Evolutionary conservation across 2,888 invertebrate species (phyloP).

Genomic region (Cephus spinipes): DNA sequence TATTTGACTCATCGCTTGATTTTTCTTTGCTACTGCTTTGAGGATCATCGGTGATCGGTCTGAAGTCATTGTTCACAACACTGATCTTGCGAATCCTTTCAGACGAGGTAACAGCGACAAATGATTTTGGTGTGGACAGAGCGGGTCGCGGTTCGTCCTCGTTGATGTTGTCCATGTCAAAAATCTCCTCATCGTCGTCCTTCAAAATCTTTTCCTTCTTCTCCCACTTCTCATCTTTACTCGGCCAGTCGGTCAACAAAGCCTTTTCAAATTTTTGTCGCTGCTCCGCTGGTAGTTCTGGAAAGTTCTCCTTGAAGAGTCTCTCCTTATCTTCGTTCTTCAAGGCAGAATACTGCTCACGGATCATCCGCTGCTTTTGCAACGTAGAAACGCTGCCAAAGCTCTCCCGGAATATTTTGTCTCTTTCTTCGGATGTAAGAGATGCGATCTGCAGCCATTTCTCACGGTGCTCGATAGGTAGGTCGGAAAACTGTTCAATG

Average conservation of each 20-base stretch:
- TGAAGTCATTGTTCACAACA: conserved; percentile 73
- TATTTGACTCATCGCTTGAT: conserved; percentile 50
- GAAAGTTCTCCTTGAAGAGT: conserved; percentile 63
- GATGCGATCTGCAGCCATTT: conserved; percentile 64
- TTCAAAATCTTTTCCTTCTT: conserved; percentile 45
- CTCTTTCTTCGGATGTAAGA: conserved; percentile 56
- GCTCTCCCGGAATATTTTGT: conserved; percentile 59
- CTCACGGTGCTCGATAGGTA: conserved; percentile 57
- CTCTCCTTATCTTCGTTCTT: conserved; percentile 61
- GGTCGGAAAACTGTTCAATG: conserved; percentile 60
- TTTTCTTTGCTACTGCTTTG: conserved; percentile 51
- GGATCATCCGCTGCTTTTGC: conserved; percentile 62
- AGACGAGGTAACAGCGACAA: conserved; percentile 69
- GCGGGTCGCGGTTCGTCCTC: conserved; percentile 56
- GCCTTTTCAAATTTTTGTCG: conserved; percentile 71
- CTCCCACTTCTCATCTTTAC: conserved; percentile 22
- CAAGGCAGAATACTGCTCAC: conserved; percentile 60
- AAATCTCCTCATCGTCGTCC: conserved; percentile 73
- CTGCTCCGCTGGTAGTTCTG: conserved; percentile 60
- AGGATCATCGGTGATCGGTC: conserved; percentile 69
- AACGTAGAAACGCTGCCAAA: conserved; percentile 57
- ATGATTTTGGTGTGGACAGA: conserved; percentile 62
- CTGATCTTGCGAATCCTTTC: conserved; percentile 74
- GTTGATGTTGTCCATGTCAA: conserved; percentile 77
- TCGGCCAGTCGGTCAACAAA: conserved; percentile 67